Evolutionary conservation across 2,797 vertebrate genomes (phyloP).

Genomic region (Antrozous pallidus): DNA sequence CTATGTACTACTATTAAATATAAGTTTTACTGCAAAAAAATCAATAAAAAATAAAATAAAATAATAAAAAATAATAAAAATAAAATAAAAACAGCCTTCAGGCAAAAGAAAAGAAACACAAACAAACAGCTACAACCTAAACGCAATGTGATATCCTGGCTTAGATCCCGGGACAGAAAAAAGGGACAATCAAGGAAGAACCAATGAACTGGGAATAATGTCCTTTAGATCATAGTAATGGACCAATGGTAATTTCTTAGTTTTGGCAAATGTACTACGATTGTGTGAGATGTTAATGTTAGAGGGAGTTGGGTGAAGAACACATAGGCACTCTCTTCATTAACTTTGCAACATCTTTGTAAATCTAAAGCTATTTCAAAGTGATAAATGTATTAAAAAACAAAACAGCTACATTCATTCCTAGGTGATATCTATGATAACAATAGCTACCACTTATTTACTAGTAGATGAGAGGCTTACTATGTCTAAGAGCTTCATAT

Average conservation of each 20-base stretch:
- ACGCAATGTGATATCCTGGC: neutral
- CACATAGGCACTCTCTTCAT: neutral
- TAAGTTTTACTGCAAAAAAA: too few species aligned
- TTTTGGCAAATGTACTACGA: neutral
- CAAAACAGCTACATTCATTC: neutral
- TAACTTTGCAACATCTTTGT: neutral
- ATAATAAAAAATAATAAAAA: too few species aligned
- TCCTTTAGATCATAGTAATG: neutral
- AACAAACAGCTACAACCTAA: neutral
- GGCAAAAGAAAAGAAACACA: neutral
- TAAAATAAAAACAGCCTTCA: neutral
- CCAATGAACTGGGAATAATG: neutral
- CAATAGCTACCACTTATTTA: neutral
- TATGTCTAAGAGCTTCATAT: neutral
- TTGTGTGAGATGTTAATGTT: neutral
- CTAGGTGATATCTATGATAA: neutral
- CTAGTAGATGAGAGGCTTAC: neutral
- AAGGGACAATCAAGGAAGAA: neutral
- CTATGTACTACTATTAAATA: too few species aligned
- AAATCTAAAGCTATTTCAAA: constrained; percentile 3
- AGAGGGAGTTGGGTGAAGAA: neutral
- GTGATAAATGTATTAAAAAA: neutral
- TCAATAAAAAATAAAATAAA: too few species aligned
- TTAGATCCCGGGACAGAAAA: neutral
- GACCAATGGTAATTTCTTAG: neutral